Percentiles rank a stretch among this genome's conserved stretches.
Conservation (phyloP, 2,888 invertebrate species). For the Lasioglossum morio region DNA sequence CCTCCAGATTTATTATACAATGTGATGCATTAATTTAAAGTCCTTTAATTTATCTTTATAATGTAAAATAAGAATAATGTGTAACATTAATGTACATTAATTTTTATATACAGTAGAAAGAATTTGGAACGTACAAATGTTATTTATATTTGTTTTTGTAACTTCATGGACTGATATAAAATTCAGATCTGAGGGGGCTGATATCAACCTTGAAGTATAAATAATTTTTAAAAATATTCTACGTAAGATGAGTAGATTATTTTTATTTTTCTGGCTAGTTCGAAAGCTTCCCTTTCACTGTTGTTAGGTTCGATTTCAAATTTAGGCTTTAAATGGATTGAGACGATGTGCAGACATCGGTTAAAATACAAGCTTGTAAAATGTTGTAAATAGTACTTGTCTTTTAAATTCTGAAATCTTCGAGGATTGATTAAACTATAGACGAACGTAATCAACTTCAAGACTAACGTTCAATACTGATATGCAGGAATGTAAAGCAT, state of each 20-base stretch:
- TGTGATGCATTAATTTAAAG: background rate
- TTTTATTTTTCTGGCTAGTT: background rate
- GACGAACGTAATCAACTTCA: background rate
- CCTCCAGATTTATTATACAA: background rate
- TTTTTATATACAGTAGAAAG: no score
- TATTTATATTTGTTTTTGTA: background rate
- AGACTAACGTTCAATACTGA: slow-evolving; percentile 4
- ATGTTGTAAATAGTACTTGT: background rate
- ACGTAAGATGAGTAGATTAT: background rate
- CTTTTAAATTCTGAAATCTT: background rate
- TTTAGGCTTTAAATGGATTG: background rate
- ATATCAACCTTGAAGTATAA: background rate
- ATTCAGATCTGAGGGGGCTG: background rate
- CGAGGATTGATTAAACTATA: background rate
- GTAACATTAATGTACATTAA: background rate
- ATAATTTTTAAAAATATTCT: background rate
- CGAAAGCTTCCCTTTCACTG: background rate
- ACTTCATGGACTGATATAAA: background rate
- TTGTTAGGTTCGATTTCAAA: background rate
- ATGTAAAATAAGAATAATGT: background rate
- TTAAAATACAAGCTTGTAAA: background rate
- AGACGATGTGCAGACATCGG: background rate
- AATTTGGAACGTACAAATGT: background rate
- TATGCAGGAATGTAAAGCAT: background rate
- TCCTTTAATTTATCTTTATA: background rate